These are phyloP conservation scores for Drosophila paulistorum DNA, from an alignment of 1,140 invertebrate genomes.

Conservation along the genomic window DNA sequence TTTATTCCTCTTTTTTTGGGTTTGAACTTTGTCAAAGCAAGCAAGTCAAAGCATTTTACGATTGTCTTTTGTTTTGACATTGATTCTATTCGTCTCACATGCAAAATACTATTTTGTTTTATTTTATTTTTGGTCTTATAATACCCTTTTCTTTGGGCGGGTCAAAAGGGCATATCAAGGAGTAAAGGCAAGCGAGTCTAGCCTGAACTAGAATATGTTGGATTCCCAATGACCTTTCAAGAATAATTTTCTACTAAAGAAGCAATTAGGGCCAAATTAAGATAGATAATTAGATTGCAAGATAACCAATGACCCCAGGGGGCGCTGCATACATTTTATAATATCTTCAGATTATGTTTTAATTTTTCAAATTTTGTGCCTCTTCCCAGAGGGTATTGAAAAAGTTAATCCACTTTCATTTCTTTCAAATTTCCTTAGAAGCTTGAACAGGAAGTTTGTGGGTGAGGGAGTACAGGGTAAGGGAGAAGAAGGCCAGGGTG, in stretches of 20 bases:
- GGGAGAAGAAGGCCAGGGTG: not conserved
- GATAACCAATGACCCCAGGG: too few relatives aligned
- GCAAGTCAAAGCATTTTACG: slow-evolving; percentile 10
- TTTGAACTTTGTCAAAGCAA: not conserved
- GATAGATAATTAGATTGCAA: too few relatives aligned
- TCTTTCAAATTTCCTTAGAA: not conserved
- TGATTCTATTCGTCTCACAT: not conserved
- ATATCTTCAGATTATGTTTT: not conserved
- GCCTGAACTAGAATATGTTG: too few relatives aligned
- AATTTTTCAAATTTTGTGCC: not conserved
- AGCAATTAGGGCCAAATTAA: too few relatives aligned
- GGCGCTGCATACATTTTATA: not conserved
- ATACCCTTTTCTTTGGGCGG: not conserved
- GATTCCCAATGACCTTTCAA: too few relatives aligned
- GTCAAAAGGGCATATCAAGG: too few relatives aligned
- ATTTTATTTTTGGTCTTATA: not conserved
- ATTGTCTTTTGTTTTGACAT: slow-evolving; percentile 7
- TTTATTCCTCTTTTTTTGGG: not conserved
- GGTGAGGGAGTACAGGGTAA: too few relatives aligned
- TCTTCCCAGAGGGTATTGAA: not conserved
- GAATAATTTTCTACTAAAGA: too few relatives aligned
- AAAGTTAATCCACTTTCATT: slow-evolving; percentile 9
- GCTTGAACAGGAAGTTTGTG: not conserved
- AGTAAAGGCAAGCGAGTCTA: too few relatives aligned
- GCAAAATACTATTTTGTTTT: not conserved